Evolutionary conservation across 2,797 vertebrate genomes (phyloP).

Genomic region (Fistularia commersonii): DNA sequence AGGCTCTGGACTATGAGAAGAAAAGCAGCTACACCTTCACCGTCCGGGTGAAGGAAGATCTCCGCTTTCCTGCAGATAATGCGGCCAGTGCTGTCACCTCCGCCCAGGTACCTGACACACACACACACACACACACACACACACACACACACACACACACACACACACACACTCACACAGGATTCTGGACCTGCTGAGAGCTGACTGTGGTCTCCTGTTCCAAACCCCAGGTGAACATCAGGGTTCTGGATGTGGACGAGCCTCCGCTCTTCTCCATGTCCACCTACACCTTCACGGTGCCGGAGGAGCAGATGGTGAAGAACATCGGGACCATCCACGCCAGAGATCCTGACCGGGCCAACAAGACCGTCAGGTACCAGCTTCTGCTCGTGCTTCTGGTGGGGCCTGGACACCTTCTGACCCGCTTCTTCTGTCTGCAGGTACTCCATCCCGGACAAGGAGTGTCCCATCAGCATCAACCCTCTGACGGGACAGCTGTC

Average conservation of each 20-base stretch:
- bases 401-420: not conserved
- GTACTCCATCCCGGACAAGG: slow-evolving; percentile 66
- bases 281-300: slow-evolving; percentile 79
- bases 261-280: slow-evolving; percentile 78
- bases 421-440: slow-evolving; percentile 36
- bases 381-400: not conserved
- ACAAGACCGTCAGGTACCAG: slow-evolving; percentile 76
- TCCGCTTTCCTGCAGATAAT: slow-evolving; percentile 64
- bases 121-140: not conserved
- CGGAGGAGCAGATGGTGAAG: slow-evolving; percentile 70
- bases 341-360: slow-evolving; percentile 78
- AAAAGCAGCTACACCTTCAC: slow-evolving; percentile 71
- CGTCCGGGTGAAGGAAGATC: slow-evolving; percentile 78
- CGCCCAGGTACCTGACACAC: slow-evolving; percentile 52
- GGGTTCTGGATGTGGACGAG: slow-evolving; percentile 86
- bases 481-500: slow-evolving; percentile 57
- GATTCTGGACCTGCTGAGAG: too few relatives aligned
- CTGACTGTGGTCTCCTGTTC: not conserved
- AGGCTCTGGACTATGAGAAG: slow-evolving; percentile 88
- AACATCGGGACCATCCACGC: slow-evolving; percentile 78
- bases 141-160: not conserved
- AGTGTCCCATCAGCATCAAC: slow-evolving; percentile 65
- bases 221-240: slow-evolving; percentile 68
- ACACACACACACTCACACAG: not conserved
- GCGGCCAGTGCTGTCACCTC: slow-evolving; percentile 47